Evolutionary conservation across 2,797 vertebrate species (phyloP).

Genomic region (Bryconaethiops microstoma): DNA sequence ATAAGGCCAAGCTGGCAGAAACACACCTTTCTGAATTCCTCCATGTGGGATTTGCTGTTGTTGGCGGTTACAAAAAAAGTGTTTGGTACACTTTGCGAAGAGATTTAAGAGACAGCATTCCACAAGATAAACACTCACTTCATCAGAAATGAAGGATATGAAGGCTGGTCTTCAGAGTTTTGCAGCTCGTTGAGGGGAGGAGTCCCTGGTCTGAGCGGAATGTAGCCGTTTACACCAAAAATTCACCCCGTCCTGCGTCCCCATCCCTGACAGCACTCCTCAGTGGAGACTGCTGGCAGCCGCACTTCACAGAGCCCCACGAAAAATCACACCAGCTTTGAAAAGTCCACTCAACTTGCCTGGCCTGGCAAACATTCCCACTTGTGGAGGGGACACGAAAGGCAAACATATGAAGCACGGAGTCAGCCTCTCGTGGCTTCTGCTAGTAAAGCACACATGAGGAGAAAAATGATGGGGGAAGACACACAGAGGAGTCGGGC

Average conservation of each 20-base stretch:
- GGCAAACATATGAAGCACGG: slow-evolving; percentile 67
- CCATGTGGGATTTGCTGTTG: background rate
- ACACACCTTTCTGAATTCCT: background rate
- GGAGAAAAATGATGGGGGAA: slow-evolving; percentile 48
- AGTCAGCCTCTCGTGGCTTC: slow-evolving; percentile 51
- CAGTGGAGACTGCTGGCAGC: slow-evolving; percentile 63
- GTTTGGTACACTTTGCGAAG: background rate
- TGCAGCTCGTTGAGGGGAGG: slow-evolving; percentile 40
- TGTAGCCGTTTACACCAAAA: slow-evolving; percentile 68
- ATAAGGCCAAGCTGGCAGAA: background rate
- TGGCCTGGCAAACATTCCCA: slow-evolving; percentile 55
- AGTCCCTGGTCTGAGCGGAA: slow-evolving; percentile 61
- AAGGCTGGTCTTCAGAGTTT: slow-evolving; percentile 53
- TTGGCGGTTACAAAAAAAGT: background rate
- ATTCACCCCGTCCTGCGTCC: slow-evolving; percentile 53
- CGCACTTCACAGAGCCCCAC: slow-evolving; percentile 60
- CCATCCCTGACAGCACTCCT: slow-evolving; percentile 60
- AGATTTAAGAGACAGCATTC: slow-evolving; percentile 22
- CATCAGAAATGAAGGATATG: slow-evolving; percentile 59
- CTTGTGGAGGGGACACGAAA: slow-evolving; percentile 64
- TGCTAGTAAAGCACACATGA: slow-evolving; percentile 68
- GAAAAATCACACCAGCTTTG: slow-evolving; percentile 64
- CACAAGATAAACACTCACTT: background rate
- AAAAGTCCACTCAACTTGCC: slow-evolving; percentile 53
- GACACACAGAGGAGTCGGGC: slow-evolving; percentile 62